Percentiles rank a stretch among this genome's conserved stretches.
Evolutionary conservation across 2,113 vertebrate genomes (phyloP).

Genomic region (Gymnobelideus leadbeateri): DNA sequence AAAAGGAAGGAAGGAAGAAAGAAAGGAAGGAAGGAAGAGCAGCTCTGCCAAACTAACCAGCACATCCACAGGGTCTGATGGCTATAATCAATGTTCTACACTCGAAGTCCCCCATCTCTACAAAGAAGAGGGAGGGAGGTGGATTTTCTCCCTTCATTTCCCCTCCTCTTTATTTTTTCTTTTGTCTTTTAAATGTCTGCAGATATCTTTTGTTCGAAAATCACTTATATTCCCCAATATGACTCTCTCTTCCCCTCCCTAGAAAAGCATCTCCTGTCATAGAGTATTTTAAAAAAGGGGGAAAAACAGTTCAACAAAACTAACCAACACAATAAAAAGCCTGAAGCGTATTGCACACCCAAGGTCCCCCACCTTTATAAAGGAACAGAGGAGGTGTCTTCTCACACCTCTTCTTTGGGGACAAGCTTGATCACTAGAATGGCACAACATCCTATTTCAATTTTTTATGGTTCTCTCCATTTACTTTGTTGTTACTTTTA

Average conservation of each 20-base stretch:
- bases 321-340: neutral
- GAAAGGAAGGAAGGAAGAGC: neutral
- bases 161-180: neutral
- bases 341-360: neutral
- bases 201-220: neutral
- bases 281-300: neutral
- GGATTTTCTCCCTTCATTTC: neutral
- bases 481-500: neutral
- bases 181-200: neutral
- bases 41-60: neutral
- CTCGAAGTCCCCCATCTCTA: neutral
- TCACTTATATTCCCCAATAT: neutral
- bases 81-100: neutral
- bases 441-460: neutral
- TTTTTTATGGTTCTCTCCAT: neutral
- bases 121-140: neutral
- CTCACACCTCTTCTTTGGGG: neutral
- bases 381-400: neutral
- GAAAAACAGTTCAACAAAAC: neutral
- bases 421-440: neutral
- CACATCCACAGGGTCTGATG: neutral
- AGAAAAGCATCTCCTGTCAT: neutral
- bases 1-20: neutral
- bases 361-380: neutral
- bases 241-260: neutral